Evolutionary conservation across 2,113 vertebrate genomes (phyloP).

Genomic region (Chloropsis cyanopogon): DNA sequence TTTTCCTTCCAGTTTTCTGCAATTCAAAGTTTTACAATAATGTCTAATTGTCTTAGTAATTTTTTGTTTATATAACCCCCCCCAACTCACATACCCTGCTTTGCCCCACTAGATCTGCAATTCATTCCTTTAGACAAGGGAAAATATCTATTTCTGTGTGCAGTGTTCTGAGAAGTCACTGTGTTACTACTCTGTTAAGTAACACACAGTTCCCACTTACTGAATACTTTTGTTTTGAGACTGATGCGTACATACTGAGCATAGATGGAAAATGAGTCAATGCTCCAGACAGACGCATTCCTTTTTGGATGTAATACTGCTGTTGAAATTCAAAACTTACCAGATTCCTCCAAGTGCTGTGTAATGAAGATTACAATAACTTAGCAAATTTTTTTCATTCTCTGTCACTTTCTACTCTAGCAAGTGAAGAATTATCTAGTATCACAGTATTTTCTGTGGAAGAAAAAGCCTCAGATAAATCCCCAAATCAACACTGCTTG

Average conservation of each 20-base stretch:
- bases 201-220: conserved; percentile 1
- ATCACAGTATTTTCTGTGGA: background rate
- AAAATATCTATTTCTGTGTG: background rate
- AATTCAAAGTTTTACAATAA: background rate
- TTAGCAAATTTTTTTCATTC: background rate
- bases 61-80: background rate
- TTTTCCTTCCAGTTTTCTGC: background rate
- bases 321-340: background rate
- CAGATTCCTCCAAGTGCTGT: background rate
- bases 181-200: background rate
- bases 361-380: background rate
- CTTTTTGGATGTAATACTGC: background rate
- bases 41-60: background rate
- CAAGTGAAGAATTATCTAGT: background rate
- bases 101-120: background rate
- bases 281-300: background rate
- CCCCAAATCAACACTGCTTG: background rate
- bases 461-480: background rate
- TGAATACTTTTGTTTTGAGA: conserved; percentile 31
- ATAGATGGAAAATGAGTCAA: conserved; percentile 42
- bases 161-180: background rate
- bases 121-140: background rate
- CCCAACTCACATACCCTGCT: accelerated
- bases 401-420: background rate
- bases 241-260: background rate